These are phyloP conservation scores for Chironomus tepperi DNA, from an alignment of 1,140 invertebrate species.

Conservation along the genomic window DNA sequence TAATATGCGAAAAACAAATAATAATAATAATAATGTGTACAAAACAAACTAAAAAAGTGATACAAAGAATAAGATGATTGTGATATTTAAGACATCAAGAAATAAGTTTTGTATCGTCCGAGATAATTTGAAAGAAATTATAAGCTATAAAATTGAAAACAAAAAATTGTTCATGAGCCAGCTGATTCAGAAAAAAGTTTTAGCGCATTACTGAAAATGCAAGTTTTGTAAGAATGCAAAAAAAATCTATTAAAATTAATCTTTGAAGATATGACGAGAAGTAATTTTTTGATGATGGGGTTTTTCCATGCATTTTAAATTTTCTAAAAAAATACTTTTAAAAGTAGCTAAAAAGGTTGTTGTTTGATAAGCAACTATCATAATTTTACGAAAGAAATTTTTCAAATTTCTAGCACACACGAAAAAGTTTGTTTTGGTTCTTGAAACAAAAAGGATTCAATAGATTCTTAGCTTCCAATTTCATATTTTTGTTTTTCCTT, in stretches of 20 bases:
- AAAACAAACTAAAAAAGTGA: not conserved
- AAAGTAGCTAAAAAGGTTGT: not conserved
- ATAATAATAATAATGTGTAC: not conserved
- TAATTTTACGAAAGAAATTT: conserved; percentile 4
- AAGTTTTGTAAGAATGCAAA: not conserved
- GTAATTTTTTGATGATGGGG: not conserved
- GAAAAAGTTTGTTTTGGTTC: no score
- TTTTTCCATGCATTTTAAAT: not conserved
- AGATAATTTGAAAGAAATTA: no score
- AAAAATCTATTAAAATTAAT: not conserved
- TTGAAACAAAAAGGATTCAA: no score
- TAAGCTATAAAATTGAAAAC: not conserved
- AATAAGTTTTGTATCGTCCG: not conserved
- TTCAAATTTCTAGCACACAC: not conserved
- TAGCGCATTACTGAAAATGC: not conserved
- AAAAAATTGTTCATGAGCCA: not conserved
- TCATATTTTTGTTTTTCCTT: no score
- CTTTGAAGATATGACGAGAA: conserved; percentile 12
- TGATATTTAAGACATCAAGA: not conserved
- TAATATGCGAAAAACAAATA: not conserved
- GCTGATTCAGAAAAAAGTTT: not conserved
- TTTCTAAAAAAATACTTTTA: not conserved
- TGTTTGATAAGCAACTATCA: not conserved
- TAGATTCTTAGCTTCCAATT: no score
- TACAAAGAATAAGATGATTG: not conserved